phyloP scores from a whole-genome alignment of 2,113 vertebrate species.

The Pelusios castaneus region DNA sequence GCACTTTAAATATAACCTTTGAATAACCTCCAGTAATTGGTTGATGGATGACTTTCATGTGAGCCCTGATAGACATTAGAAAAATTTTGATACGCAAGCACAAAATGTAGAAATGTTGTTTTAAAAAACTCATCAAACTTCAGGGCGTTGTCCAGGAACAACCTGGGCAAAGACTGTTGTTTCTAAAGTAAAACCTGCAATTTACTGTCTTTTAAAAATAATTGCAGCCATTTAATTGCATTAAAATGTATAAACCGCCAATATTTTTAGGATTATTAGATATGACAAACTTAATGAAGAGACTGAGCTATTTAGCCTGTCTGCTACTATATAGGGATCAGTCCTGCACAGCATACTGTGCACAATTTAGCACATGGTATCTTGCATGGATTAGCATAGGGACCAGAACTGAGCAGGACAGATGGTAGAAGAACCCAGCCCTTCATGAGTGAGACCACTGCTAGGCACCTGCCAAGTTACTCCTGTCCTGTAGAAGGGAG shows the following conservation, averaged over 20 bases:
- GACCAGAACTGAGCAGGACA: neutral
- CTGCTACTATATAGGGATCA: neutral
- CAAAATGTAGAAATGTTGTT: neutral
- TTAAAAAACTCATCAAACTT: conserved; percentile 12
- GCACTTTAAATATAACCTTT: conserved; percentile 61
- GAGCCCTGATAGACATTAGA: conserved; percentile 33
- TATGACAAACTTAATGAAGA: neutral
- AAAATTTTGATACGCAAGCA: conserved; percentile 41
- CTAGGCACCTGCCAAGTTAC: neutral
- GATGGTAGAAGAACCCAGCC: neutral
- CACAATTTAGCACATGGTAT: neutral
- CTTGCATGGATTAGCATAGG: neutral
- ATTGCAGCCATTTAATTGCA: neutral
- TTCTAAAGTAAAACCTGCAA: neutral
- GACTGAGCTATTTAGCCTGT: neutral
- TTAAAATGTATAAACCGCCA: neutral
- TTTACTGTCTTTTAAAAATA: neutral
- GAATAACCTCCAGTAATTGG: conserved; percentile 56
- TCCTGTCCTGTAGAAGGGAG: neutral
- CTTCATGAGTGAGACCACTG: neutral
- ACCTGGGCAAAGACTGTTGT: neutral
- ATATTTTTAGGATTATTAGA: neutral
- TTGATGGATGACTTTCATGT: conserved; percentile 50
- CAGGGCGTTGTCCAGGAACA: neutral
- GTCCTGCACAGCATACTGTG: neutral